Evolutionary conservation across 1,140 invertebrate species (phyloP).

Genomic region (Drosophila arizonae): DNA sequence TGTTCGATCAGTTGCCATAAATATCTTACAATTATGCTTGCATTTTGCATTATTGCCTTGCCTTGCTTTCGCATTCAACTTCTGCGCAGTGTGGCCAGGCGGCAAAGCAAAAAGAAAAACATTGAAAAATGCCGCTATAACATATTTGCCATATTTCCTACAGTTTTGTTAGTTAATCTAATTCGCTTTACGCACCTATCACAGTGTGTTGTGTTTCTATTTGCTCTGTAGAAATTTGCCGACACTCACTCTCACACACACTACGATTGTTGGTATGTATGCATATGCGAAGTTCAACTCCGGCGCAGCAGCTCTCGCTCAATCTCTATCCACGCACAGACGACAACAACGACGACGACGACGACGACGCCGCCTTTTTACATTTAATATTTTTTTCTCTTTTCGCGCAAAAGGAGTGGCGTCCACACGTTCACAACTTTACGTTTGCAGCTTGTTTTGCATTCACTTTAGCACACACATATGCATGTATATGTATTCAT

Average conservation of each 20-base stretch:
- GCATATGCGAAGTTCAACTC: slow-evolving; percentile 58
- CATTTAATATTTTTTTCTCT: slow-evolving; percentile 46
- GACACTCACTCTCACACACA: slow-evolving; percentile 13
- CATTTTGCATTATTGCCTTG: not conserved
- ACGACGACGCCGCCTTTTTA: slow-evolving; percentile 36
- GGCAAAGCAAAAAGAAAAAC: slow-evolving; percentile 11
- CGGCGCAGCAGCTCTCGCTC: slow-evolving; percentile 61
- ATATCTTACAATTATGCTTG: slow-evolving; percentile 18
- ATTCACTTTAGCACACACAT: slow-evolving; percentile 56
- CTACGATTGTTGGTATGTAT: slow-evolving; percentile 32
- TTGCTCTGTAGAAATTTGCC: slow-evolving; percentile 14
- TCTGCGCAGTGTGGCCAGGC: slow-evolving; percentile 57
- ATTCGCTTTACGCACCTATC: slow-evolving; percentile 26
- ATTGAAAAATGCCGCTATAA: slow-evolving; percentile 42
- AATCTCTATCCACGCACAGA: slow-evolving; percentile 35
- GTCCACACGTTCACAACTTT: slow-evolving; percentile 41
- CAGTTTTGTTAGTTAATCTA: not conserved
- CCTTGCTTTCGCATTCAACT: slow-evolving; percentile 12
- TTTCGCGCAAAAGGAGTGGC: slow-evolving; percentile 77
- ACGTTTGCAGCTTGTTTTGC: slow-evolving; percentile 46
- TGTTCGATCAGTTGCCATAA: slow-evolving; percentile 45
- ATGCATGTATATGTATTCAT: slow-evolving; percentile 28
- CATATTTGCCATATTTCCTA: slow-evolving; percentile 14
- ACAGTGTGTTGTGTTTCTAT: slow-evolving; percentile 3
- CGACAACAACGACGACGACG: not conserved